phyloP scores from a whole-genome alignment of 1,140 invertebrate genomes.

The Sycobia sp. region DNA sequence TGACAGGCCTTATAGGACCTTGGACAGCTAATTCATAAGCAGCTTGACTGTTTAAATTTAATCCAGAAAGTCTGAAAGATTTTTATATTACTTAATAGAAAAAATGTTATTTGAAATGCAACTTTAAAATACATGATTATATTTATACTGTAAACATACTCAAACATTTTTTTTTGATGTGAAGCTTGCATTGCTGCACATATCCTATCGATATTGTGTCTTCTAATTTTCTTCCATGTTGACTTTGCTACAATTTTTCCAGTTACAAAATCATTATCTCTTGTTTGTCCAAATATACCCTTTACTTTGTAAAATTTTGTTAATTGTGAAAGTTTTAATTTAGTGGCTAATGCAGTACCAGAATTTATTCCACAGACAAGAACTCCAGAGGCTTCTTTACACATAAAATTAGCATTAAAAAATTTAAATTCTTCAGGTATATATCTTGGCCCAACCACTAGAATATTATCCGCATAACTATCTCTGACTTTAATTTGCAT shows the following conservation, averaged over 20 bases:
- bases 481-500: constrained; percentile 65
- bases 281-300: constrained; percentile 79
- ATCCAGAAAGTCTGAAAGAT: constrained; percentile 71
- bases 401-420: constrained; percentile 64
- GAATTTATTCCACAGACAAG: constrained; percentile 76
- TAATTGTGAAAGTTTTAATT: constrained; percentile 64
- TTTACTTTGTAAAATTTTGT: constrained; percentile 77
- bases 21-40: constrained; percentile 85
- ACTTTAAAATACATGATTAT: constrained; percentile 6
- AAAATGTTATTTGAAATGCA: constrained; percentile 10
- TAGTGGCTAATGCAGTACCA: constrained; percentile 64
- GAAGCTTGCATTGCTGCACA: constrained; percentile 78
- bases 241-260: constrained; percentile 76
- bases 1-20: constrained; percentile 77
- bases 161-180: constrained; percentile 82
- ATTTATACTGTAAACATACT: constrained; percentile 66
- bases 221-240: constrained; percentile 72
- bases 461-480: constrained; percentile 72
- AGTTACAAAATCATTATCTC: constrained; percentile 74
- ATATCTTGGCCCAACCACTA: constrained; percentile 78
- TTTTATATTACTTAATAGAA: constrained; percentile 34
- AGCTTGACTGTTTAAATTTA: constrained; percentile 81
- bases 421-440: constrained; percentile 69
- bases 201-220: constrained; percentile 71
- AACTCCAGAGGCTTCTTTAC: constrained; percentile 72